Evolutionary conservation across 1,140 invertebrate species (phyloP), one percentile per base, ranked within the genome.

Genomic region (Drosophila repletoides): DNA sequence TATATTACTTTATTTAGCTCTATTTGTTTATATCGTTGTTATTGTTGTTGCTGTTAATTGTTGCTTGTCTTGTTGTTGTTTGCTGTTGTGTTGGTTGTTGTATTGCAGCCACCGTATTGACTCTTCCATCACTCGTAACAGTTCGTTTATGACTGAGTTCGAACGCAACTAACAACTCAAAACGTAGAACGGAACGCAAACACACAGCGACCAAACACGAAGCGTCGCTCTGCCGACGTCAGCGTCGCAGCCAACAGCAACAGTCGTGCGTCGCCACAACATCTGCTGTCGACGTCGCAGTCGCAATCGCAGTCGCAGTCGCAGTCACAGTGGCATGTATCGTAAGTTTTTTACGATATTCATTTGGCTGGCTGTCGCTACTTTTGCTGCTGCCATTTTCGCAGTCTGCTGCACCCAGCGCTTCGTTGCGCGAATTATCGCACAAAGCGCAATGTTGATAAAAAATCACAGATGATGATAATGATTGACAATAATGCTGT

Each of bases 41-140:
- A 22, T 6, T 64, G 24, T 36, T 69, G 40, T 17, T 56, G 22
- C 29, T 52, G 31, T 29, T 52, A 21, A 9, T 21, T 46, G 38
- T 56, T 28, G 38, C 34, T 17, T 21, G 31, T 26, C 43, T 36
- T 53, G 36, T 14, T 64, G 58, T 48, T 67, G 29, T 24, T 60
- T 40, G 21, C 19, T 55, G 5, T 7, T 49, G 56, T 53, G n/a
- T 36, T 9, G 19, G 17, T 19, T 33, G 29, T 63, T 38, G 31
- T 19, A n/a, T 71, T n/a, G 68, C 48, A 63, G 45, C 33, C 70
- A 77, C 70, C 75, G 70, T 64, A 59, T 58, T 64, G 53, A 61
- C 56, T 69, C 75, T 80, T 80, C 76, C 76, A 80, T 76, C 76
- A 77, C 76, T 80, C 67, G 75, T 58, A 75, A 79, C 76, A 71